Conservation (phyloP, 1,140 invertebrate genomes). For the Probaryconus sp. region DNA sequence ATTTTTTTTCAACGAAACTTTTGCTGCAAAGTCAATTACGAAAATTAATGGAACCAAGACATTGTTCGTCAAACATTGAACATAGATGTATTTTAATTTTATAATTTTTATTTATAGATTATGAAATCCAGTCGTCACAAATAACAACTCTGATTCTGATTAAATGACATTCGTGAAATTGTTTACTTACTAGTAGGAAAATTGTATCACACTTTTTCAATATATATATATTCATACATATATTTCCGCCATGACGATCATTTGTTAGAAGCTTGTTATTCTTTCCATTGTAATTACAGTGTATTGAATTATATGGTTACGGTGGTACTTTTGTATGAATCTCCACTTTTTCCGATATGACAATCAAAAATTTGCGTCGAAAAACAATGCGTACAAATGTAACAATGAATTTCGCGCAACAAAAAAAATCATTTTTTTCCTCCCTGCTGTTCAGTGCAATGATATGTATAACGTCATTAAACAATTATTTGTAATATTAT, state of each 20-base stretch:
- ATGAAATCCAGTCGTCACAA: no score
- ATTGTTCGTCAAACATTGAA: no score
- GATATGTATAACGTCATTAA: slow-evolving; percentile 39
- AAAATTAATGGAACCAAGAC: no score
- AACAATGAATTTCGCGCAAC: slow-evolving; percentile 40
- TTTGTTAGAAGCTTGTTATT: slow-evolving; percentile 34
- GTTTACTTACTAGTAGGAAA: slow-evolving; percentile 5
- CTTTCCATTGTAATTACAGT: slow-evolving; percentile 42
- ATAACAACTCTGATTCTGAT: no score
- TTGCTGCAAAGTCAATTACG: no score
- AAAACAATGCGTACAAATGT: slow-evolving; percentile 39
- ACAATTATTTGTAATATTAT: no score
- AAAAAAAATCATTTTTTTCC: slow-evolving; percentile 40
- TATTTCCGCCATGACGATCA: neutral
- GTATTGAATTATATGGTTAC: slow-evolving; percentile 43
- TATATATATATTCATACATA: no score
- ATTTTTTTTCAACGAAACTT: no score
- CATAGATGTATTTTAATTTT: no score
- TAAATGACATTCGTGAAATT: slow-evolving; percentile 7
- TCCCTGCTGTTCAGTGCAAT: slow-evolving; percentile 15
- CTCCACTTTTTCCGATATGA: slow-evolving; percentile 42
- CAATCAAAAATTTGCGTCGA: slow-evolving; percentile 44
- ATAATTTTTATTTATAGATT: no score
- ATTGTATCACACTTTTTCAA: slow-evolving; percentile 16
- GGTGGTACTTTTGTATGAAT: slow-evolving; percentile 26